phyloP scores from a whole-genome alignment of 2,797 vertebrate genomes.

The Lemur catta region DNA sequence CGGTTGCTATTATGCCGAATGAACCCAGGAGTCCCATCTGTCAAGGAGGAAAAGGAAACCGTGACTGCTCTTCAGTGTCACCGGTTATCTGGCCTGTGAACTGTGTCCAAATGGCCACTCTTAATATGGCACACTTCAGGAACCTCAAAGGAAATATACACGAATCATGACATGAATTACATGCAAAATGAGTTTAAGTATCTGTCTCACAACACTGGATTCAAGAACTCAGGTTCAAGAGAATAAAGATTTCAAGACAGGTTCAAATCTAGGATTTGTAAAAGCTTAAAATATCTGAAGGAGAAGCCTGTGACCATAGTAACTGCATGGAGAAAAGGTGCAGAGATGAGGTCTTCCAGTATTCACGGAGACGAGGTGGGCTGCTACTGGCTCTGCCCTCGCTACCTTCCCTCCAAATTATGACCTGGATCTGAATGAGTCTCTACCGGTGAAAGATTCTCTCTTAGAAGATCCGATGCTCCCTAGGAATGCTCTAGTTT shows the following conservation, averaged over 20 bases:
- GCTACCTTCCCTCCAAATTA: not conserved
- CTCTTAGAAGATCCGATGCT: not conserved
- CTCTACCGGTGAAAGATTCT: not conserved
- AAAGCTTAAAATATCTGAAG: not conserved
- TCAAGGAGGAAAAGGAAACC: not conserved
- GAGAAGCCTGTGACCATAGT: not conserved
- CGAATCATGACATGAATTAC: not conserved
- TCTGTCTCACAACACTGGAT: not conserved
- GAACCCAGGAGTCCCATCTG: not conserved
- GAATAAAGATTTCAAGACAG: not conserved
- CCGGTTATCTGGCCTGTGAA: not conserved
- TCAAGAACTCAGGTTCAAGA: not conserved
- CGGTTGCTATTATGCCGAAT: not conserved
- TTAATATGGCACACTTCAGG: not conserved
- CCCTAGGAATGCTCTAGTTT: not conserved
- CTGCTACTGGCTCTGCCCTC: accelerated
- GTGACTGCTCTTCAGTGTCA: not conserved
- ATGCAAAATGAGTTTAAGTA: not conserved
- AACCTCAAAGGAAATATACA: not conserved
- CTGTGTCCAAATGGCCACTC: not conserved
- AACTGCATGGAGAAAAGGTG: not conserved
- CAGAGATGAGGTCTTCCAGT: not conserved
- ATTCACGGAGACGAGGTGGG: accelerated
- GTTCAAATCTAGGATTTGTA: not conserved
- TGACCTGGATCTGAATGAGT: not conserved